phyloP scores from a whole-genome alignment of 2,888 invertebrate genomes.

The Cerastis rubricosa region DNA sequence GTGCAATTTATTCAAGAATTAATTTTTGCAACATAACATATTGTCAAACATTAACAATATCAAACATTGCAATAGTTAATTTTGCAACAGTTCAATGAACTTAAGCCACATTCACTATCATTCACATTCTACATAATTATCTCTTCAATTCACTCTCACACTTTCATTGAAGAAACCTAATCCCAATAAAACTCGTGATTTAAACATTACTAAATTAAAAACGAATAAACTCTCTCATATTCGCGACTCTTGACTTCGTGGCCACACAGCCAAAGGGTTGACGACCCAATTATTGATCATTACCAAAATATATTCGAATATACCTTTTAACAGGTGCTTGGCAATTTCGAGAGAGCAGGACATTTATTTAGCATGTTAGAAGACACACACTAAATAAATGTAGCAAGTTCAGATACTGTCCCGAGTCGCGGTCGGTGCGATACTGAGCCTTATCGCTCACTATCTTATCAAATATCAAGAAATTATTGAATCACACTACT shows the following conservation, averaged over 20 bases:
- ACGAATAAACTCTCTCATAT: neutral
- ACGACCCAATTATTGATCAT: constrained; percentile 54
- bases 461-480: constrained; percentile 77
- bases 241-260: constrained; percentile 16
- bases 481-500: constrained; percentile 70
- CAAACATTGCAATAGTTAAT: too few species aligned
- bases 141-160: constrained; percentile 17
- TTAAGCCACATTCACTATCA: constrained; percentile 5
- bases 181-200: neutral
- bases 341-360: constrained; percentile 82
- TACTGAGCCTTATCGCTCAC: constrained; percentile 66
- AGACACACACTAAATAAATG: constrained; percentile 5
- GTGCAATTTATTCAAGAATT: too few species aligned
- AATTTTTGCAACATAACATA: too few species aligned
- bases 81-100: neutral
- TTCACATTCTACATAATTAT: constrained; percentile 7
- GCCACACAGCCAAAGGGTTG: constrained; percentile 44
- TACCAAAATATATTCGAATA: constrained; percentile 43
- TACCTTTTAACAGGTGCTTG: constrained; percentile 82
- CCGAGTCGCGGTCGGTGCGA: constrained; percentile 56
- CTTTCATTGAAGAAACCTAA: neutral
- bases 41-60: neutral
- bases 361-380: constrained; percentile 73
- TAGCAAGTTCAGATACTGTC: constrained; percentile 54
- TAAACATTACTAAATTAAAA: neutral